A percentile compares a stretch with the other conserved stretches of the same genome.
Conservation (phyloP, 2,797 vertebrate genomes). For the Helicolenus hilgendorfi region DNA sequence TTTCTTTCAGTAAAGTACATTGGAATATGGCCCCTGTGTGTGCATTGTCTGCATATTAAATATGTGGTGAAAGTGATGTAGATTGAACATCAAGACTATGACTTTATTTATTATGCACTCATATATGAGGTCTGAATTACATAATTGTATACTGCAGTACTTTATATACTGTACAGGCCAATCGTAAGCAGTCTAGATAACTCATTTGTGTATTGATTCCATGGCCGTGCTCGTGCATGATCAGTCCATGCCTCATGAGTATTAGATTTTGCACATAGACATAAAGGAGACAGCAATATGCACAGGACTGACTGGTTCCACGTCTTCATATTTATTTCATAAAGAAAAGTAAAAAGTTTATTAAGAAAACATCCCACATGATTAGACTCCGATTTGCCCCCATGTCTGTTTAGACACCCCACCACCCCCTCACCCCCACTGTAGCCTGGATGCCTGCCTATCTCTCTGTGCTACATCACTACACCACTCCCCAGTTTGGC, state of each 20-base stretch:
- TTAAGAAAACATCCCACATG: conserved; percentile 85
- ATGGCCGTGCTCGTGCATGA: neutral
- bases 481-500: conserved; percentile 82
- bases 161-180: neutral
- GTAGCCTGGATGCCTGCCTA: conserved; percentile 76
- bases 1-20: neutral
- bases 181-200: neutral
- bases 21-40: neutral
- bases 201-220: neutral
- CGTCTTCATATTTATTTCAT: conserved; percentile 89
- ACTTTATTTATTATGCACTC: neutral
- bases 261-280: neutral
- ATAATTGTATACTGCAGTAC: neutral
- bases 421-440: conserved; percentile 1
- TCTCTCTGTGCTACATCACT: conserved; percentile 67
- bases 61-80: neutral
- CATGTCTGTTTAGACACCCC: conserved; percentile 3
- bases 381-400: conserved; percentile 68
- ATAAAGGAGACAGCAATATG: conserved; percentile 44
- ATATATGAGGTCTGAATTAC: neutral
- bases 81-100: no score
- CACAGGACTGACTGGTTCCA: conserved; percentile 64
- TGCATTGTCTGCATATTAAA: neutral
- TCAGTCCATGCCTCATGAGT: neutral
- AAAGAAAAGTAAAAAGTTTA: conserved; percentile 89